phyloP scores from a whole-genome alignment of 2,113 vertebrate genomes.

The Marcusenius ussheri region DNA sequence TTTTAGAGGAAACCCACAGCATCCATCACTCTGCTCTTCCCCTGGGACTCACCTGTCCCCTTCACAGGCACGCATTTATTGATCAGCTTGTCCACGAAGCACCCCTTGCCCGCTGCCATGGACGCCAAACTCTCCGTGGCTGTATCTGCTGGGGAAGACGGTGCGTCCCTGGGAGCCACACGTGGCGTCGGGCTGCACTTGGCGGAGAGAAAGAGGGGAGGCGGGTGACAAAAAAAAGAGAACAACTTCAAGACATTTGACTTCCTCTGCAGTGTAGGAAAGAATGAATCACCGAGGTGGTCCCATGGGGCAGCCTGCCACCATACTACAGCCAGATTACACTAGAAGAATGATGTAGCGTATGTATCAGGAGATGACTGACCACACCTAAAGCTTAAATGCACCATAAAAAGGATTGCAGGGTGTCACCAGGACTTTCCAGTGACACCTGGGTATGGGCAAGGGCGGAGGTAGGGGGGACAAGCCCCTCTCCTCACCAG shows the following conservation, averaged over 20 bases:
- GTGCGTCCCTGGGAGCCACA: not conserved
- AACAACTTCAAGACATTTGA: not conserved
- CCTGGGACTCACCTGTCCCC: slow-evolving; percentile 30
- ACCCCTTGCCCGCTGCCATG: slow-evolving; percentile 32
- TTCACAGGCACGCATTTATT: not conserved
- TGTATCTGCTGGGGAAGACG: not conserved
- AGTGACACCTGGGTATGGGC: not conserved
- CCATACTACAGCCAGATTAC: not conserved
- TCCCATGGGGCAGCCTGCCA: not conserved
- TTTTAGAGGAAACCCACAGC: not conserved
- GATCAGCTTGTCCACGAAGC: slow-evolving; percentile 39
- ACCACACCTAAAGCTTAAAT: not conserved
- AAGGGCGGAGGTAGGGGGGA: not conserved
- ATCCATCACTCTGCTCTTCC: not conserved
- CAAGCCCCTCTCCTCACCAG: not conserved
- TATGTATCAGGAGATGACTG: not conserved
- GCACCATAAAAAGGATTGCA: not conserved
- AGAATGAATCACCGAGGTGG: slow-evolving; percentile 13
- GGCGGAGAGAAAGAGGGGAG: not conserved
- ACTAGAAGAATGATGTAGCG: not conserved
- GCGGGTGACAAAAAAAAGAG: not conserved
- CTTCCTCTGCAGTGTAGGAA: slow-evolving; percentile 3
- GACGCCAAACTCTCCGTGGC: not conserved
- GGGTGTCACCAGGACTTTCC: not conserved
- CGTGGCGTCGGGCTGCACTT: not conserved